Conservation (phyloP, 2,888 invertebrate genomes). For the Eupithecia abbreviata region DNA sequence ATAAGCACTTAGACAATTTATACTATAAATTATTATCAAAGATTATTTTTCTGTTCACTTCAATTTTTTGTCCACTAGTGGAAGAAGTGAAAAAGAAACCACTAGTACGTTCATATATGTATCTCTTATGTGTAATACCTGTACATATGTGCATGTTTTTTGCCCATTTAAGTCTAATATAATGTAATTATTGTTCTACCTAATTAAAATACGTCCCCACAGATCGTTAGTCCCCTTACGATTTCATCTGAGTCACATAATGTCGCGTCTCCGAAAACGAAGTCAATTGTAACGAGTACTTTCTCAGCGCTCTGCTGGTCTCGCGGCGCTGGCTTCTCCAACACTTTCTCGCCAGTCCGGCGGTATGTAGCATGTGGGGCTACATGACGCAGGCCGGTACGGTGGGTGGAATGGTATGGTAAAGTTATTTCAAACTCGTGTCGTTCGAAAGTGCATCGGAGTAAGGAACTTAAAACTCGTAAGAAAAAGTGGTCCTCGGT, state of each 20-base stretch:
- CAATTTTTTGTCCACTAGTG: no score
- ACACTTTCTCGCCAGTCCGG: conserved; percentile 27
- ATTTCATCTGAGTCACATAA: neutral
- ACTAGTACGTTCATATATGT: no score
- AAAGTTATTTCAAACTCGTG: conserved; percentile 12
- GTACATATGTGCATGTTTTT: no score
- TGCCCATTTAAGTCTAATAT: no score
- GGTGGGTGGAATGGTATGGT: neutral
- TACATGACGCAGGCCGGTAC: neutral
- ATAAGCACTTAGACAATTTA: no score
- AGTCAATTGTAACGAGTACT: neutral
- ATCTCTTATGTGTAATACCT: no score
- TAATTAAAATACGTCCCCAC: no score
- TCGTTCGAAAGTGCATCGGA: conserved; percentile 4
- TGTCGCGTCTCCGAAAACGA: neutral
- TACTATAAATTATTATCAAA: no score
- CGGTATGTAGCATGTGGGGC: neutral
- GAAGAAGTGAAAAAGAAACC: no score
- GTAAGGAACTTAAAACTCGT: neutral
- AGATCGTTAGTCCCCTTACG: neutral
- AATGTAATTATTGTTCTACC: no score
- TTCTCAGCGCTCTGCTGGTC: conserved; percentile 7
- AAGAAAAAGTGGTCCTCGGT: neutral
- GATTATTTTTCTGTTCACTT: no score
- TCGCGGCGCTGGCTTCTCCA: conserved; percentile 20